A percentile compares a stretch with the other conserved stretches of the same genome.
Evolutionary conservation across 2,888 invertebrate genomes (phyloP).

Genomic region (Chalcis sispes): DNA sequence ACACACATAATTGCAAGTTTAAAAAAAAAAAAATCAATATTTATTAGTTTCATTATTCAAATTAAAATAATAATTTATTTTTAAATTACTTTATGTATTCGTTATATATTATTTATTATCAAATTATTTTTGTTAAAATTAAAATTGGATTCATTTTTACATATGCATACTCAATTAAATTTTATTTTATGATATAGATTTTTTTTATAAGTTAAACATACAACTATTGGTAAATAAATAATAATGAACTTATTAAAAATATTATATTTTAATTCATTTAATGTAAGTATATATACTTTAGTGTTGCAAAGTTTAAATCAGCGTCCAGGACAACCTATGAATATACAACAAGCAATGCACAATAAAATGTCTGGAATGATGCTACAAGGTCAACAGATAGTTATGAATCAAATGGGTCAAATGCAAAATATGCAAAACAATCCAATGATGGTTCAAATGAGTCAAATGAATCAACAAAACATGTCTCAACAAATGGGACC

Average conservation of each 20-base stretch:
- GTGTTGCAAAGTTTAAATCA: slow-evolving; percentile 87
- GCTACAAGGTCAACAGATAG: slow-evolving; percentile 73
- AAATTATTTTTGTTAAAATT: no score
- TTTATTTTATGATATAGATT: no score
- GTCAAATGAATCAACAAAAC: slow-evolving; percentile 47
- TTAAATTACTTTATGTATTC: not conserved
- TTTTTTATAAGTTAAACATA: no score
- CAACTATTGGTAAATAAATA: not conserved
- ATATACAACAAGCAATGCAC: slow-evolving; percentile 78
- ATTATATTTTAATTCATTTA: not conserved
- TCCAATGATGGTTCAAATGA: slow-evolving; percentile 71
- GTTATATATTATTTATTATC: no score
- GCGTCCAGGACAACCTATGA: slow-evolving; percentile 79
- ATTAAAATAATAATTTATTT: no score
- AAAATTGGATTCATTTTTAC: no score
- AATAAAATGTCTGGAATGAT: slow-evolving; percentile 78
- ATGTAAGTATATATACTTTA: slow-evolving; percentile 56
- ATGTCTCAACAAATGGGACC: slow-evolving; percentile 63
- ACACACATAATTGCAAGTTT: no score
- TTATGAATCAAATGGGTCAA: slow-evolving; percentile 77
- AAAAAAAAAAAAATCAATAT: no score
- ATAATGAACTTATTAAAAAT: no score
- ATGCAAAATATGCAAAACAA: slow-evolving; percentile 76
- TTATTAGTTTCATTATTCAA: no score
- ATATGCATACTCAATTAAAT: no score